A percentile compares a stretch with the other conserved stretches of the same genome.
phyloP scores from a whole-genome alignment of 2,888 invertebrate genomes.

The Muschampia plurimacula region DNA sequence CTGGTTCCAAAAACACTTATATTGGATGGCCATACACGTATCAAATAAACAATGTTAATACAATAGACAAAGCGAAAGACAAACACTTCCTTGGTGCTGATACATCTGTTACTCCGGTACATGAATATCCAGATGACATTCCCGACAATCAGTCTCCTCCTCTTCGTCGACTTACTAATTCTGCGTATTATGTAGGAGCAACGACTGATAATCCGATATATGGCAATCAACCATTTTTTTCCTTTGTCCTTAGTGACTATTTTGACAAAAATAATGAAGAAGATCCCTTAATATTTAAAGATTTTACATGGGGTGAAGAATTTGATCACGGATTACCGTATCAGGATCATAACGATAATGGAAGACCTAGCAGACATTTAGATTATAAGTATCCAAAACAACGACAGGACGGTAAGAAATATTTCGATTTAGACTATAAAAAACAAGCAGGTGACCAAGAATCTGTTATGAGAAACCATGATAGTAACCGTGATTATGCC shows the following conservation, averaged over 20 bases:
- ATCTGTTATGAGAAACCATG: conserved; percentile 46
- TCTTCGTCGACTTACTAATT: conserved; percentile 21
- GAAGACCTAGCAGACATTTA: conserved; percentile 52
- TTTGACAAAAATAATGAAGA: conserved; percentile 62
- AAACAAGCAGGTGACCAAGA: conserved; percentile 41
- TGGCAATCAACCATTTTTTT: conserved; percentile 69
- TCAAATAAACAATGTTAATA: conserved; percentile 57
- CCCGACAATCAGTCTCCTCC: conserved; percentile 43
- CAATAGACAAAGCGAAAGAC: conserved; percentile 64
- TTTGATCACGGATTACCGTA: conserved; percentile 54
- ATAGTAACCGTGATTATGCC: conserved; percentile 52
- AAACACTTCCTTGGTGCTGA: conserved; percentile 59
- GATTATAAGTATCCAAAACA: conserved; percentile 41
- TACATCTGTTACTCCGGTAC: conserved; percentile 65
- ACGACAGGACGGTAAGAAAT: background rate
- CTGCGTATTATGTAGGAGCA: conserved; percentile 42
- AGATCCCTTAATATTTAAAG: conserved; percentile 66
- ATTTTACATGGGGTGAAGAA: conserved; percentile 63
- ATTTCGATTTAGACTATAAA: background rate
- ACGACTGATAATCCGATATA: conserved; percentile 63
- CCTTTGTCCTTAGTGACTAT: conserved; percentile 70
- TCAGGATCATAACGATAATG: conserved; percentile 47
- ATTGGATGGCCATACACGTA: conserved; percentile 68
- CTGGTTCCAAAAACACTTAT: conserved; percentile 58
- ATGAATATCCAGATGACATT: conserved; percentile 61